These are phyloP conservation scores for Mycteria americana DNA, from an alignment of 2,797 vertebrate species.

Conservation along the genomic window DNA sequence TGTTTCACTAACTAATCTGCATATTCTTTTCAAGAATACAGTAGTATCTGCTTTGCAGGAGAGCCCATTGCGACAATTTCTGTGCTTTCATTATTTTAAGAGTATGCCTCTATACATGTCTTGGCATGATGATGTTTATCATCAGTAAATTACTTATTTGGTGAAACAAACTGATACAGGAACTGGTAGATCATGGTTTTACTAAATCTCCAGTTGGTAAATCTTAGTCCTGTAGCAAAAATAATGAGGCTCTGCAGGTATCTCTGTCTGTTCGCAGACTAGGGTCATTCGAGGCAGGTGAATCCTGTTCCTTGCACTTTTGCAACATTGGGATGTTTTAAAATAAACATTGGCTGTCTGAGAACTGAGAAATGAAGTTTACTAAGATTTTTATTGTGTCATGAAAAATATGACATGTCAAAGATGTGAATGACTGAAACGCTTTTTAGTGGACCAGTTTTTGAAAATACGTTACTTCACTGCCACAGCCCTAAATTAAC, in stretches of 20 bases:
- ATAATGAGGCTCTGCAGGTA: not conserved
- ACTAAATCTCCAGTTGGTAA: not conserved
- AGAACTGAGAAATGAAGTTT: not conserved
- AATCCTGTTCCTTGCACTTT: not conserved
- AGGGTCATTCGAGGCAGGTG: not conserved
- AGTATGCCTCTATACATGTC: not conserved
- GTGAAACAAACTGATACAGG: not conserved
- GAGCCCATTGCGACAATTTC: not conserved
- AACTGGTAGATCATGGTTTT: not conserved
- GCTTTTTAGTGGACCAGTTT: not conserved
- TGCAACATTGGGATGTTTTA: not conserved
- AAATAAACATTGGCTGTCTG: not conserved
- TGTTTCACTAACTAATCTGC: not conserved
- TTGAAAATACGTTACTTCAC: not conserved
- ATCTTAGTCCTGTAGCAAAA: not conserved
- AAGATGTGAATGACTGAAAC: not conserved
- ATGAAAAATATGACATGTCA: not conserved
- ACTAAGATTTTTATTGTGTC: not conserved
- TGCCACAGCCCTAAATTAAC: not conserved
- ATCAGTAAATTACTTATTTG: not conserved
- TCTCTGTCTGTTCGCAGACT: not conserved
- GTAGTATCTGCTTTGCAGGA: not conserved
- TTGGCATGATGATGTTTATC: not conserved
- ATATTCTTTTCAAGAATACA: not conserved
- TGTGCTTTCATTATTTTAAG: not conserved